These are phyloP conservation scores for Macroramphosus scolopax DNA, from an alignment of 2,797 vertebrate genomes.

Conservation along the genomic window DNA sequence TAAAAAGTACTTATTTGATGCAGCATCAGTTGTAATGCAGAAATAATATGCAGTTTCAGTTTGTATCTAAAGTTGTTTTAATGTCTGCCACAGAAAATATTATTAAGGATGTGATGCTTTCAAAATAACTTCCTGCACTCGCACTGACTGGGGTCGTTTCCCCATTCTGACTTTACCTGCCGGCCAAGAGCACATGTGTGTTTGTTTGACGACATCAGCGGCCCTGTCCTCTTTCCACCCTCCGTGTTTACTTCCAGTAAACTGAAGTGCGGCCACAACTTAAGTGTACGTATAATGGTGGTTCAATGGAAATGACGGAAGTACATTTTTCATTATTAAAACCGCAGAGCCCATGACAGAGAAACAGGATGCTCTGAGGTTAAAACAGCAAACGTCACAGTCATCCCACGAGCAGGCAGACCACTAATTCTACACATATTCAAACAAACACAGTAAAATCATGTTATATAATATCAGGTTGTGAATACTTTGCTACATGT, in stretches of 20 bases:
- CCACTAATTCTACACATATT: constrained; percentile 41
- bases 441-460: constrained; percentile 30
- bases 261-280: constrained; percentile 48
- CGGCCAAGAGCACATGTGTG: background rate
- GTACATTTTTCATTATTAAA: constrained; percentile 76
- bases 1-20: no score
- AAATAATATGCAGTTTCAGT: no score
- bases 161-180: constrained; percentile 2
- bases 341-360: constrained; percentile 65
- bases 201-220: constrained; percentile 36
- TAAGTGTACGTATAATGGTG: constrained; percentile 52
- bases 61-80: no score
- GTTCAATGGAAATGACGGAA: constrained; percentile 80
- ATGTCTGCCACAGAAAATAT: no score
- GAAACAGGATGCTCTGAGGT: constrained; percentile 80
- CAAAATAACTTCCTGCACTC: no score
- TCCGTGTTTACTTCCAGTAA: constrained; percentile 77
- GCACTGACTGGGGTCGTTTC: constrained; percentile 25
- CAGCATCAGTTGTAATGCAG: no score
- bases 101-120: no score
- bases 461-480: no score
- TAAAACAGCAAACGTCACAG: constrained; percentile 70
- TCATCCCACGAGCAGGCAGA: constrained; percentile 50
- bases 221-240: constrained; percentile 48
- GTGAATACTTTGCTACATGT: no score